phyloP scores from a whole-genome alignment of 2,797 vertebrate genomes.

The Lacerta viridis region DNA sequence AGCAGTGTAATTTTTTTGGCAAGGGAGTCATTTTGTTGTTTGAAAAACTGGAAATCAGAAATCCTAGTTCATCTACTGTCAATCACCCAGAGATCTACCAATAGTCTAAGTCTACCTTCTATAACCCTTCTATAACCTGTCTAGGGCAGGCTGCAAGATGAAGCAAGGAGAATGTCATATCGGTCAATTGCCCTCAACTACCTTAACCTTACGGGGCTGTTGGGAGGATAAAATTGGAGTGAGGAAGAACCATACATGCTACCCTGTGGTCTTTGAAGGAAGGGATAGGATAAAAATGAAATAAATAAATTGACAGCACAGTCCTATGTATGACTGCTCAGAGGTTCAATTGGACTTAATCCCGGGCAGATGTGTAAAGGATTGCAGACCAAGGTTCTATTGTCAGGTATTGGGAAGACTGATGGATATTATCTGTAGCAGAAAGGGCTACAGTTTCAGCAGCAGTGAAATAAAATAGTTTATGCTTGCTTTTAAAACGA shows the following conservation, averaged over 20 bases:
- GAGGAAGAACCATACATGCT: not conserved
- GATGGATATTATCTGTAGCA: not conserved
- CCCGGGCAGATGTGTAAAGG: not conserved
- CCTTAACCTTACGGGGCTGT: not conserved
- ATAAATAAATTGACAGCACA: not conserved
- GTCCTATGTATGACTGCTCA: not conserved
- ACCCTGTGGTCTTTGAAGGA: not conserved
- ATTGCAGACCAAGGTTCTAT: slow-evolving; percentile 10
- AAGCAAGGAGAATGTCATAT: not conserved
- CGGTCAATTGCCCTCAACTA: not conserved
- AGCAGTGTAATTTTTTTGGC: too few species aligned
- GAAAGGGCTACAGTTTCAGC: not conserved
- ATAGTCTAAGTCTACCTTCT: too few species aligned
- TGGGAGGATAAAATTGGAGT: not conserved
- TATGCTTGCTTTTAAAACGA: not conserved
- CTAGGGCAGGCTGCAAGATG: too few species aligned
- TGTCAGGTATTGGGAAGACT: not conserved
- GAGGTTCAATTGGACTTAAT: not conserved
- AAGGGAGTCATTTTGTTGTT: too few species aligned
- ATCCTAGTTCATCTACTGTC: too few species aligned
- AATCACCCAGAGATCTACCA: too few species aligned
- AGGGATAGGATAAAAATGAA: not conserved
- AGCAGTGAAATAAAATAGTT: slow-evolving; percentile 31
- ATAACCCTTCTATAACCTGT: too few species aligned
- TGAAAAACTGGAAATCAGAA: too few species aligned